These are phyloP conservation scores for Paralichthys olivaceus DNA, from an alignment of 2,113 vertebrate species.

Conservation along the genomic window DNA sequence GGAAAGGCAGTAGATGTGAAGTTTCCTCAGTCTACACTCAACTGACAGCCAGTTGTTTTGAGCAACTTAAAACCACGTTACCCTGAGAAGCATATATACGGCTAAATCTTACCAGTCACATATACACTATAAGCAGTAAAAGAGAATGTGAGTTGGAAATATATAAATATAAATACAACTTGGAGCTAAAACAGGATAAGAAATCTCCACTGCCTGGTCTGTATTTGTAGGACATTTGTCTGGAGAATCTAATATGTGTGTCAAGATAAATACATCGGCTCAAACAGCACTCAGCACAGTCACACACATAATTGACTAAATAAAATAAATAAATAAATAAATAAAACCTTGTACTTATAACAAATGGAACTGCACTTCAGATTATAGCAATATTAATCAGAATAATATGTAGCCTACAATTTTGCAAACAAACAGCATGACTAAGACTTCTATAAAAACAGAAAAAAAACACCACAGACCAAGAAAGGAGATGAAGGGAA, in stretches of 20 bases:
- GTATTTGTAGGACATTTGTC: neutral
- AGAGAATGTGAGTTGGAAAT: too few species aligned
- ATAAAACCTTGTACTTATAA: neutral
- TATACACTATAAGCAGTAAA: too few species aligned
- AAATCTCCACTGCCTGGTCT: neutral
- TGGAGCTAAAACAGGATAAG: neutral
- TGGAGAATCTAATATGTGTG: neutral
- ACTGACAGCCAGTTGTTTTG: neutral
- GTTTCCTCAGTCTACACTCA: neutral
- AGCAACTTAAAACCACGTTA: too few species aligned
- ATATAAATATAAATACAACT: neutral
- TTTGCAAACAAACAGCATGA: neutral
- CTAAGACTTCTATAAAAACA: neutral
- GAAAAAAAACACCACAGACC: neutral
- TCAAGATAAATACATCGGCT: neutral
- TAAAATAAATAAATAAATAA: neutral
- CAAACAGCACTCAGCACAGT: neutral
- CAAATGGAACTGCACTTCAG: neutral
- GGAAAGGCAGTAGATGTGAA: neutral
- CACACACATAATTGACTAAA: neutral
- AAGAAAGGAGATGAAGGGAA: neutral
- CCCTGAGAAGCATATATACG: neutral
- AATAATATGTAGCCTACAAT: neutral
- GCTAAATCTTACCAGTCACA: too few species aligned
- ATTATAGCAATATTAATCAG: neutral